Conservation (phyloP, 2,888 invertebrate species). For the Parnassius orleans region DNA sequence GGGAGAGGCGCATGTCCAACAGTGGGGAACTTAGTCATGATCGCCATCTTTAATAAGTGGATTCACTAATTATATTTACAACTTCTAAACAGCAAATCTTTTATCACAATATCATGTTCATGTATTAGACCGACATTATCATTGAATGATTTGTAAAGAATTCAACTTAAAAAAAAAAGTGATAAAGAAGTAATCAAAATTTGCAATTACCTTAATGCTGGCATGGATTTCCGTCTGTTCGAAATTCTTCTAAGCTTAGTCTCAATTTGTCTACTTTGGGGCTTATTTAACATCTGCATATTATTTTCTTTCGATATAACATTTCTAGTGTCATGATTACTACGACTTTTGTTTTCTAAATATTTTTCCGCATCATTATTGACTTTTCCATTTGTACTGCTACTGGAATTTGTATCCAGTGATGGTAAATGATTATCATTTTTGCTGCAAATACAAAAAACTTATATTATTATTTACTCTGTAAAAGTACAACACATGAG, state of each 20-base stretch:
- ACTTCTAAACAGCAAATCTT: too few relatives aligned
- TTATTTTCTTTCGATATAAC: constrained; percentile 31
- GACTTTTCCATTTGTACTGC: constrained; percentile 1
- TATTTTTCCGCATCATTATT: neutral
- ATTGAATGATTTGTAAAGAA: too few relatives aligned
- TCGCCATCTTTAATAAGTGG: too few relatives aligned
- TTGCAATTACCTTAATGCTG: constrained; percentile 44
- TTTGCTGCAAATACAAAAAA: constrained; percentile 16
- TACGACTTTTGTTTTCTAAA: constrained; percentile 24
- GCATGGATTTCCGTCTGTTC: constrained; percentile 57
- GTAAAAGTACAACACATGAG: too few relatives aligned
- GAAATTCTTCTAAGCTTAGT: constrained; percentile 39
- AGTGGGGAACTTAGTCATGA: too few relatives aligned
- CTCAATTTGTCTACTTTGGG: constrained; percentile 22
- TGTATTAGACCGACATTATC: too few relatives aligned
- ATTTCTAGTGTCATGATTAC: constrained; percentile 37
- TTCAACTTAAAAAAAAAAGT: too few relatives aligned
- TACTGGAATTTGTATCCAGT: neutral
- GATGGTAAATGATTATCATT: constrained; percentile 2
- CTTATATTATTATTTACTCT: neutral
- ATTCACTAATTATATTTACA: too few relatives aligned
- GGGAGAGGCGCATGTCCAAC: too few relatives aligned
- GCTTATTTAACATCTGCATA: constrained; percentile 12
- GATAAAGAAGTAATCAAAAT: neutral
- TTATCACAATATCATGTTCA: too few relatives aligned